These are phyloP conservation scores for Phalloptychus januarius DNA, from an alignment of 2,797 vertebrate species.

Conservation along the genomic window DNA sequence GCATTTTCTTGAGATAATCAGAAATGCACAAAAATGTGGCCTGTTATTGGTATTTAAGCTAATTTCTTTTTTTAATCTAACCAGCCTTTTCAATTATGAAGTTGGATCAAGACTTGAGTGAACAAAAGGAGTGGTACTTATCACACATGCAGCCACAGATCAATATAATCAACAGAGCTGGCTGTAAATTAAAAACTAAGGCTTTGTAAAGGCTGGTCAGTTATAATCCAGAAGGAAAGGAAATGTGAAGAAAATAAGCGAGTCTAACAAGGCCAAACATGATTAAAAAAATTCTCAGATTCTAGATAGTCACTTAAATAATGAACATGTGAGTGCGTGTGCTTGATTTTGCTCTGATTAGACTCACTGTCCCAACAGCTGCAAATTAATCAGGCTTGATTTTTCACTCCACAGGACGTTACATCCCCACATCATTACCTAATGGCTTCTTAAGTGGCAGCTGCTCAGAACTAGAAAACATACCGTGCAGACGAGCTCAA, in stretches of 20 bases:
- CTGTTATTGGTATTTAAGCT: conserved; percentile 31
- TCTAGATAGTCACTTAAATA: not conserved
- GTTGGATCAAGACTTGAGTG: conserved; percentile 36
- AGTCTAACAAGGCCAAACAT: not conserved
- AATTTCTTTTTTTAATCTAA: conserved; percentile 59
- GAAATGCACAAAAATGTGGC: conserved; percentile 23
- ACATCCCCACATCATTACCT: conserved; percentile 41
- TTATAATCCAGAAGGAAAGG: not conserved
- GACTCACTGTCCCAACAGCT: conserved; percentile 19
- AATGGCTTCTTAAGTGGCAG: conserved; percentile 56
- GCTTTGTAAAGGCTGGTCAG: conserved; percentile 5
- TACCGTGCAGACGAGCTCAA: conserved; percentile 32
- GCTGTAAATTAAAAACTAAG: conserved; percentile 43
- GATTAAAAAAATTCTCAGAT: not conserved
- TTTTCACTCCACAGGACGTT: conserved; percentile 28
- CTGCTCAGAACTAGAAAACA: conserved; percentile 47
- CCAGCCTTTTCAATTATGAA: conserved; percentile 36
- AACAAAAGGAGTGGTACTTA: conserved; percentile 46
- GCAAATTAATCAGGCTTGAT: conserved; percentile 23
- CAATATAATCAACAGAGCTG: conserved; percentile 47
- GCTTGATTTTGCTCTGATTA: conserved; percentile 23
- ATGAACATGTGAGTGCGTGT: not conserved
- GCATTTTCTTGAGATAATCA: not conserved
- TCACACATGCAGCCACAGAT: conserved; percentile 46
- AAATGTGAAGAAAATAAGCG: not conserved